Conservation (phyloP, 2,888 invertebrate genomes). For the Eilema depressum region DNA sequence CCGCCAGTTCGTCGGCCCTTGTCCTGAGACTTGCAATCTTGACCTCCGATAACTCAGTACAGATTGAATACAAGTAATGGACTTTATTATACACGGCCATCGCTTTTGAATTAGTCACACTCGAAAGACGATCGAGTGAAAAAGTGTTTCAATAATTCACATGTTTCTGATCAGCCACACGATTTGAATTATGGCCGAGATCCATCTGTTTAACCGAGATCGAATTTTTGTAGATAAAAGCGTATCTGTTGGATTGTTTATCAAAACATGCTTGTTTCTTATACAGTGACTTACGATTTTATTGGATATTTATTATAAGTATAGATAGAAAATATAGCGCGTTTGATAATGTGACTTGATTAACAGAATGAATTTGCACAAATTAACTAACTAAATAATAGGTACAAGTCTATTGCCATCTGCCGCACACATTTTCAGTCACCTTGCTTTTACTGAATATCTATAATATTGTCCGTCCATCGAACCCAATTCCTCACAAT, state of each 20-base stretch:
- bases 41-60: slow-evolving; percentile 67
- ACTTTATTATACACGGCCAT: slow-evolving; percentile 34
- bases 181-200: not conserved
- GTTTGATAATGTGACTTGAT: not conserved
- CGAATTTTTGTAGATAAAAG: not conserved
- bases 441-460: too few species aligned
- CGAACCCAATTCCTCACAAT: not conserved
- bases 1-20: slow-evolving; percentile 53
- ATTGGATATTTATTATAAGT: too few species aligned
- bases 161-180: not conserved
- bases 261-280: not conserved
- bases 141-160: not conserved
- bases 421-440: too few species aligned
- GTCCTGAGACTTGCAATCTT: slow-evolving; percentile 44
- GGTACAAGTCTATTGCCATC: too few species aligned
- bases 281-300: not conserved
- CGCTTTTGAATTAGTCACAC: slow-evolving; percentile 21
- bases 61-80: slow-evolving; percentile 50
- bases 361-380: not conserved
- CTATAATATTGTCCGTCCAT: not conserved
- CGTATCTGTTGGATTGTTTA: not conserved
- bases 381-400: too few species aligned
- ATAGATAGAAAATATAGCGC: not conserved
- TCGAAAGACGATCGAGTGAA: slow-evolving; percentile 21
- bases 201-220: not conserved